Evolutionary conservation across 2,888 invertebrate genomes (phyloP).

Genomic region (Agrotis ipsilon): DNA sequence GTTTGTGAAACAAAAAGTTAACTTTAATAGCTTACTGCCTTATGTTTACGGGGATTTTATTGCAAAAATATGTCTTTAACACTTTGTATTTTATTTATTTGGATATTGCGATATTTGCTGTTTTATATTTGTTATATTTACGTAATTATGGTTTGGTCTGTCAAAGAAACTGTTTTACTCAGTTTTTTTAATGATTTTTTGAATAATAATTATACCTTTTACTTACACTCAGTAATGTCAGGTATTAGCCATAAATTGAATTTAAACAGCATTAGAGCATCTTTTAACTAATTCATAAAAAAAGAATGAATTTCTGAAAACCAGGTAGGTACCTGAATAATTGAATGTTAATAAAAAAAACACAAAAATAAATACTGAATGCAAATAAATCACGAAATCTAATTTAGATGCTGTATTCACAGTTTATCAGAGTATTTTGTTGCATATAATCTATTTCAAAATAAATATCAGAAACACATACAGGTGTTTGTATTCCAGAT

Average conservation of each 20-base stretch:
- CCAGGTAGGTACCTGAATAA: too few relatives aligned
- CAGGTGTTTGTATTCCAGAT: constrained; percentile 25
- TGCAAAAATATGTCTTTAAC: constrained; percentile 39
- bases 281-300: background rate
- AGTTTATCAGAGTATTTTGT: constrained; percentile 19
- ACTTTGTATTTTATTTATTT: constrained; percentile 7
- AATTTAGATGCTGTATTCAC: constrained; percentile 27
- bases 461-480: constrained; percentile 20
- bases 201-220: background rate
- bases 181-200: background rate
- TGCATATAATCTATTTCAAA: constrained; percentile 20
- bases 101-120: background rate
- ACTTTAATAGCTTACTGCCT: constrained; percentile 52
- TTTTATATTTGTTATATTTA: too few relatives aligned
- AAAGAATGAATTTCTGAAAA: too few relatives aligned
- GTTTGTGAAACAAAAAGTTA: constrained; percentile 55
- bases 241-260: background rate
- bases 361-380: constrained; percentile 6
- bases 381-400: constrained; percentile 24
- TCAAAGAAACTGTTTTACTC: background rate
- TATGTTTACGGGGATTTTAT: constrained; percentile 56
- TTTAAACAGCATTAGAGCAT: background rate
- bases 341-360: background rate
- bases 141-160: background rate
- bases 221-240: background rate